Conservation (phyloP, 2,888 invertebrate genomes). For the Chrysina gloriosa region DNA sequence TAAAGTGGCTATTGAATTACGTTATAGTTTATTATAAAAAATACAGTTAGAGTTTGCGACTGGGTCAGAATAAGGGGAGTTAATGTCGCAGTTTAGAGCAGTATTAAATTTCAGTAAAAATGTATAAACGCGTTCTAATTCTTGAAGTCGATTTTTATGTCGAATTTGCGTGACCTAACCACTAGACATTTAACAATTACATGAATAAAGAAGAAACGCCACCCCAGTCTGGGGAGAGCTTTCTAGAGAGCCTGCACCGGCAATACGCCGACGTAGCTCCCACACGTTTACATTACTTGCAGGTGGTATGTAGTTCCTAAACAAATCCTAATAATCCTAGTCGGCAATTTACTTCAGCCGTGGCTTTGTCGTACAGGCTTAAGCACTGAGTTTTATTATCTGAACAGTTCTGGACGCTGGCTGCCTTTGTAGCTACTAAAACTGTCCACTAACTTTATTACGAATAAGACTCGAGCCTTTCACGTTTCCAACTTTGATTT, state of each 20-base stretch:
- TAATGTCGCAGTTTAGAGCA: too few relatives aligned
- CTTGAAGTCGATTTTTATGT: too few relatives aligned
- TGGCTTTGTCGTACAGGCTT: constrained; percentile 61
- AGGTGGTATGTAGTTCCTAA: constrained; percentile 61
- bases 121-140: too few relatives aligned
- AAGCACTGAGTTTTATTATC: constrained; percentile 66
- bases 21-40: too few relatives aligned
- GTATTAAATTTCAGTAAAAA: too few relatives aligned
- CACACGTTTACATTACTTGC: constrained; percentile 45
- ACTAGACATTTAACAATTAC: too few relatives aligned
- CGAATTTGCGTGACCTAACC: too few relatives aligned
- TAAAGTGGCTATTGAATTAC: too few relatives aligned
- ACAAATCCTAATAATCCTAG: constrained; percentile 66
- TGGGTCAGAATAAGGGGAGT: too few relatives aligned
- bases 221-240: too few relatives aligned
- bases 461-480: constrained; percentile 28
- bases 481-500: constrained; percentile 38
- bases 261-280: constrained; percentile 7
- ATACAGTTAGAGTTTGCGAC: too few relatives aligned
- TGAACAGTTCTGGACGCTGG: constrained; percentile 49
- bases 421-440: constrained; percentile 59
- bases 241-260: constrained; percentile 8
- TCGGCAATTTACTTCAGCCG: constrained; percentile 66
- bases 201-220: too few relatives aligned
- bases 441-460: constrained; percentile 64